Evolutionary conservation across 2,113 vertebrate genomes (phyloP), one percentile per base, ranked within the genome.

Genomic region (Siniperca chuatsi): DNA sequence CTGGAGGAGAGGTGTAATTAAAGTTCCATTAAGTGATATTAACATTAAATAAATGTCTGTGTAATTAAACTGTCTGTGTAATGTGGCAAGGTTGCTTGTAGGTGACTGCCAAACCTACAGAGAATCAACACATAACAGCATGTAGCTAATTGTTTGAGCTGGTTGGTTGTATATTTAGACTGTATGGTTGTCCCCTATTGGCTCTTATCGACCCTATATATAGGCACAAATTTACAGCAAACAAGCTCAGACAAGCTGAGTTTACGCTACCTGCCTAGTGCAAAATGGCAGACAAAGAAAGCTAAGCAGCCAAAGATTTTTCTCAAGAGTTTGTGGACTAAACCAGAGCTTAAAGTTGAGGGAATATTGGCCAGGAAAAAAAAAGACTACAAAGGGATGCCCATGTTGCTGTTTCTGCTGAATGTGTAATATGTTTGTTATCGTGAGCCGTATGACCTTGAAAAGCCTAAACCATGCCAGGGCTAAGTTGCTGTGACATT

Each of bases 1-100:
- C 68, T 69, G 13, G 54, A 66, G 75, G 71, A 81, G 81, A 79
- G 52, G 57, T 79, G 57, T 85, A 87, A 91, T 92, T 89, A 92
- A 89, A 89, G 58, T 57, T 78, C 70, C 66, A 92, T 90, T 92
- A 88, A 79, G 82, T 6, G 2, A 81, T 87, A 85, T 77, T 81
- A 86, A 82, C 71, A 82, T 87, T 86, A 79, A 85, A 88, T 85
- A 83, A 86, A 85, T 84, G 67, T 77, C 71, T 16, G 40, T 44
- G 66, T 83, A 83, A 76, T 91, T 90, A 90, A 85, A 75, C 54
- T 85, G 68, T 83, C 80, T 71, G 42, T 65, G 50, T 52, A 60
- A 73, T 75, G 48, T 20, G 0, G 44, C 70, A 84, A 40, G 67
- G 79, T 87, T 84, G 73, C 58, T 62, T 54, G 76, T 76, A 65